Percentiles rank a stretch among this genome's conserved stretches.
Evolutionary conservation across 2,797 vertebrate species (phyloP).

Genomic region (Catamblyrhynchus diadema): DNA sequence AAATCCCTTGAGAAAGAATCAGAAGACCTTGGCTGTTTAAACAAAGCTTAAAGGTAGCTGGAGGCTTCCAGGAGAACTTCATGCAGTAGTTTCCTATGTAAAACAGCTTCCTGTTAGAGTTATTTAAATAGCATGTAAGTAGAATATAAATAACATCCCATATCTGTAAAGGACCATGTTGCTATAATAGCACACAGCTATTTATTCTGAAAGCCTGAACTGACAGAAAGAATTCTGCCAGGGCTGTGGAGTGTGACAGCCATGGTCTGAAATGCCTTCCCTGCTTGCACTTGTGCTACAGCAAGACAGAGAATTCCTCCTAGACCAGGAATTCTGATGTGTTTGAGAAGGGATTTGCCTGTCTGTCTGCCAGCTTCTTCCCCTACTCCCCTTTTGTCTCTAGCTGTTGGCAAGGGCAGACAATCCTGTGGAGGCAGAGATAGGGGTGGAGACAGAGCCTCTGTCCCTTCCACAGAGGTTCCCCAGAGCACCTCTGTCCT

Average conservation of each 20-base stretch:
- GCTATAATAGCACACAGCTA: background rate
- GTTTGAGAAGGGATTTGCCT: background rate
- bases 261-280: background rate
- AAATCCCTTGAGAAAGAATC: slow-evolving; percentile 20
- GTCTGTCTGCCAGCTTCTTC: background rate
- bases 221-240: background rate
- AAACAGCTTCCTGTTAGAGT: slow-evolving; percentile 31
- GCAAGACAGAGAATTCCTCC: background rate
- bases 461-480: accelerated
- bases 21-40: slow-evolving; percentile 32
- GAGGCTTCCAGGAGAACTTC: slow-evolving; percentile 27
- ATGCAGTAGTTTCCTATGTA: slow-evolving; percentile 25
- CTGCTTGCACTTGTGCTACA: background rate
- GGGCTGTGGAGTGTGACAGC: background rate
- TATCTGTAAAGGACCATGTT: background rate
- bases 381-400: background rate
- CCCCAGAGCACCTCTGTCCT: background rate
- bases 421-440: background rate
- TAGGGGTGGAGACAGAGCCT: background rate
- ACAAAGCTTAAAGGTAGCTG: slow-evolving; percentile 31
- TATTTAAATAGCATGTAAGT: slow-evolving; percentile 28
- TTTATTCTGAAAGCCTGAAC: background rate
- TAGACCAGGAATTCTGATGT: background rate
- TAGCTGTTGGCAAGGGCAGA: background rate
- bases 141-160: slow-evolving; percentile 35